Base-by-base conservation (phyloP, 1,140 invertebrate species). In the Drepana arcuata region DNA sequence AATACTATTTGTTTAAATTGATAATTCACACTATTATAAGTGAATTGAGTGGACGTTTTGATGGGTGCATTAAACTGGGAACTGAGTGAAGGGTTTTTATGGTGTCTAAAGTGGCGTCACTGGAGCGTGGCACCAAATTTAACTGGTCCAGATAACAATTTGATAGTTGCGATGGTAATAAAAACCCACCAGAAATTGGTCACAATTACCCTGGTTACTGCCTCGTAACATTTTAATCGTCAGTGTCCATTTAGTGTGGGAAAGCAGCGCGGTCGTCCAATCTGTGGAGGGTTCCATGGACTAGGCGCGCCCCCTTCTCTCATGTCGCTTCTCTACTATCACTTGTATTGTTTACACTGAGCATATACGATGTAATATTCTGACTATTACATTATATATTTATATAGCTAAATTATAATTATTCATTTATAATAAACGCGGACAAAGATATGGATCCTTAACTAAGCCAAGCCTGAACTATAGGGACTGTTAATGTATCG, bases 91-190 rank as follows among this genome's bases (percentile, higher is more conserved):
- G n/a, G 32, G 37, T 42, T 50, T 47, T 51, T 51, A 51, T 28
- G 9, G 31, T 34, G 12, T 10, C n/a, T 10, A 34, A 41, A 41
- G 29, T 46, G 34, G 42, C 29, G 31, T 51, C 55, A 41, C 39
- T 56, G 63, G 52, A 62, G 41, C 60, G 43, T 65, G 48, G 46
- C 46, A 38, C 25, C 25, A 13, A 28, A 5, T 21, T 21, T 34
- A 49, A 46, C 37, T 42, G 58, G 35, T 16, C 41, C 32, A 71
- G 69, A 73, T 71, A 77, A 73, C 64, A 60, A 69, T 67, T 71
- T 70, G 62, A 70, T 71, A 67, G 62, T 68, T 68, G 64, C 59
- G 68, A 51, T 61, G 63, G 65, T 73, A 72, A 71, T 71, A 73
- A 77, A 77, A 68, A 59, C 61, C n/a, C 51, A 55, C 60, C 53